Evolutionary conservation across 2,888 invertebrate genomes (phyloP).

Genomic region (Nipponacmea schrenckii): DNA sequence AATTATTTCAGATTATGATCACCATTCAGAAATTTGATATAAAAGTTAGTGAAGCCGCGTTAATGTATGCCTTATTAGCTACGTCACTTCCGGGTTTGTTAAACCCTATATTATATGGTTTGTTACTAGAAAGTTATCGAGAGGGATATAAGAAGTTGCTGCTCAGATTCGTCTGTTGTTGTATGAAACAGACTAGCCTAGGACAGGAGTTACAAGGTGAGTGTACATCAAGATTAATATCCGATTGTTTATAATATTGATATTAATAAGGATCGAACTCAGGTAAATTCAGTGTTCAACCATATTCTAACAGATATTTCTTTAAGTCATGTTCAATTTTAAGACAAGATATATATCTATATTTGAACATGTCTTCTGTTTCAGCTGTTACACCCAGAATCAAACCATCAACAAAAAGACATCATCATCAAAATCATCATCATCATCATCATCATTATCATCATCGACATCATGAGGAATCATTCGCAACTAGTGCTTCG

Average conservation of each 20-base stretch:
- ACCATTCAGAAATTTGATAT: slow-evolving; percentile 43
- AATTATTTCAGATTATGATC: slow-evolving; percentile 44
- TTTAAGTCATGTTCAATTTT: too few relatives aligned
- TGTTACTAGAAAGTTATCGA: slow-evolving; percentile 51
- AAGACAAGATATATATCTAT: too few relatives aligned
- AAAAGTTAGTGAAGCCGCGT: slow-evolving; percentile 45
- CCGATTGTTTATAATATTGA: too few relatives aligned
- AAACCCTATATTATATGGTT: slow-evolving; percentile 56
- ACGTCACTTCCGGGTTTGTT: slow-evolving; percentile 57
- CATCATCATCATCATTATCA: too few relatives aligned
- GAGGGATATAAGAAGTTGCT: slow-evolving; percentile 47
- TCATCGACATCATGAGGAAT: not conserved
- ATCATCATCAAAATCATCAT: not conserved
- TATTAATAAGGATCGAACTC: too few relatives aligned
- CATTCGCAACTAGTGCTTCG: not conserved
- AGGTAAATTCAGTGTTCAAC: too few relatives aligned
- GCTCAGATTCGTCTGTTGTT: slow-evolving; percentile 26
- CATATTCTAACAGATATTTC: too few relatives aligned
- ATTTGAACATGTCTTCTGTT: too few relatives aligned
- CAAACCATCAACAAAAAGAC: not conserved
- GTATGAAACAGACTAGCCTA: slow-evolving; percentile 2
- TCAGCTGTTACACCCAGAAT: not conserved
- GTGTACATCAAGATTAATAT: too few relatives aligned
- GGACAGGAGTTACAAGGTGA: not conserved
- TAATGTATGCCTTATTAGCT: slow-evolving; percentile 55